Base-by-base conservation (phyloP, 2,113 vertebrate species). In the Cisticola juncidis region DNA sequence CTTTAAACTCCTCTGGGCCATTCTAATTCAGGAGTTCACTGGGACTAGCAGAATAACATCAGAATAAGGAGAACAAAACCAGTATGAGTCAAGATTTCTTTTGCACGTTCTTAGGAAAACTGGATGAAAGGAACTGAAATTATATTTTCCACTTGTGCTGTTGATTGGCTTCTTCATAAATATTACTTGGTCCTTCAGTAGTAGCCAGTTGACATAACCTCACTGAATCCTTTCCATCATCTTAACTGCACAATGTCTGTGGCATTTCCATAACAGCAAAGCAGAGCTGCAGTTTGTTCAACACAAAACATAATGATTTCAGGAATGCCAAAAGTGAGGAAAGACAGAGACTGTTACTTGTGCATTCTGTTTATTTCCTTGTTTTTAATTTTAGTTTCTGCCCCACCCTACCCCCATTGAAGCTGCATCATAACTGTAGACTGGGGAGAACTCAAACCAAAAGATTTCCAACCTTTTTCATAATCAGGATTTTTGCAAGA, bases 351-450 rank as follows among this genome's bases (percentile, higher is more conserved):
- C 38, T 51, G 8, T 62, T 29, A 38, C 6, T n/a, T 40, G 17
- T 13, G 10, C 5, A 8, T 53, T 47, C 79, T 58, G 26, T 25
- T 66, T 62, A 18, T 26, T 42, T 45, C 6, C 8, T 44, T 54
- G 3, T 0, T 50, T 78, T 72, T 40, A 2, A 2, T n/a, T 60
- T 88, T 40, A 4, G 4, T 44, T 79, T 60, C 47, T 79, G 6
- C 2, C 7, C 10, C 13, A 28, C 4, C 2, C 2, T 24, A 21
- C 3, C 9, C 17, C 5, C 6, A 33, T 0, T 23, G 61, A 60
- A 69, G 5, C 2, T 62, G 7, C 5, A 53, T 48, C 18, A 6
- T 65, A 56, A 40, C 33, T 65, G 5, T 48, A 86, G 66, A 50
- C 14, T 44, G 15, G 12, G 7, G 42, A 54, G 24, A 58, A 58